These are phyloP conservation scores for Pterois miles DNA, from an alignment of 2,797 vertebrate species.

Conservation along the genomic window DNA sequence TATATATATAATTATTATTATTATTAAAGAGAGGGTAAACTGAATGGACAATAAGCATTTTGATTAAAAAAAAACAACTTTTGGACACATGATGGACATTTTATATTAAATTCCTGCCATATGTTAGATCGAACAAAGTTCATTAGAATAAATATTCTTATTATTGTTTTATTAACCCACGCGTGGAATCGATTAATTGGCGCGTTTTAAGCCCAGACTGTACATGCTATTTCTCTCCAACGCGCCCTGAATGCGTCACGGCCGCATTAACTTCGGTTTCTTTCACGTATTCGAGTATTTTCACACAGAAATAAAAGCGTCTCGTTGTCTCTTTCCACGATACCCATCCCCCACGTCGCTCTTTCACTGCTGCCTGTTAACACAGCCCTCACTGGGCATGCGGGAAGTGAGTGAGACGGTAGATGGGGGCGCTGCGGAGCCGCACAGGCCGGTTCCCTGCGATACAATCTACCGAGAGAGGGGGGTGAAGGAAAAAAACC, in stretches of 20 bases:
- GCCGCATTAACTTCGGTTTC: accelerated
- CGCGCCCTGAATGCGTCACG: accelerated
- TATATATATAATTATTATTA: too few relatives aligned
- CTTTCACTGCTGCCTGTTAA: slow-evolving; percentile 46
- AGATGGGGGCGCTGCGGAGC: slow-evolving; percentile 78
- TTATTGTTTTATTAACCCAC: background rate
- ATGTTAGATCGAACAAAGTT: background rate
- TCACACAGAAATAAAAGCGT: background rate
- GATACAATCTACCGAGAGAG: slow-evolving; percentile 69
- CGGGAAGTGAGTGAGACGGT: slow-evolving; percentile 35
- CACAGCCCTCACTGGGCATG: slow-evolving; percentile 52
- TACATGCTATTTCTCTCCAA: background rate
- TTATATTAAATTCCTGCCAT: background rate
- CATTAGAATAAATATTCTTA: background rate
- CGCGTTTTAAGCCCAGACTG: background rate
- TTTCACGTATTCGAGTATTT: background rate
- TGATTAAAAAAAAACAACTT: too few relatives aligned
- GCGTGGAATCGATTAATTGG: background rate
- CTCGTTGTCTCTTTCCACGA: background rate
- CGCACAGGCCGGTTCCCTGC: slow-evolving; percentile 42
- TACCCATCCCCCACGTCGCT: slow-evolving; percentile 67
- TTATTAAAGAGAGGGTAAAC: background rate
- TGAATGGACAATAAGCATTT: too few relatives aligned
- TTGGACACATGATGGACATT: background rate
- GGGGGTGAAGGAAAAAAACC: slow-evolving; percentile 71